A percentile compares a stretch with the other conserved stretches of the same genome.
These are phyloP conservation scores for Petaurus breviceps DNA, from an alignment of 2,113 vertebrate genomes.

Conservation along the genomic window DNA sequence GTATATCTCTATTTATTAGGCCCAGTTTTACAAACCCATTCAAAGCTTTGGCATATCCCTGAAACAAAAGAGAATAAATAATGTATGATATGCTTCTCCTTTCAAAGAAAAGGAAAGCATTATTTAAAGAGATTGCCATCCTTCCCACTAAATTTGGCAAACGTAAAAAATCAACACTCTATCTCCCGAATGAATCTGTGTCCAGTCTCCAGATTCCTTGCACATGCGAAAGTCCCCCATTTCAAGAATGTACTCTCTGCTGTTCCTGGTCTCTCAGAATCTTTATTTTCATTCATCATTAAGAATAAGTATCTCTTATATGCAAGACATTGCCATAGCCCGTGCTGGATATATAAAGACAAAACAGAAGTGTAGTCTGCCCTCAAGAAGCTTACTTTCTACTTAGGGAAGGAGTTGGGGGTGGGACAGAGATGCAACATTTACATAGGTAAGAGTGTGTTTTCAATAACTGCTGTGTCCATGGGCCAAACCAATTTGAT, in stretches of 20 bases:
- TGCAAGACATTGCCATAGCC: background rate
- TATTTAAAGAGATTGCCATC: background rate
- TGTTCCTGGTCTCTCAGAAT: background rate
- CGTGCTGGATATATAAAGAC: background rate
- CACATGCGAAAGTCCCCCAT: background rate
- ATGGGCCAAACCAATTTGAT: background rate
- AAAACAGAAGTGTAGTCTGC: background rate
- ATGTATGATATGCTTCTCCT: background rate
- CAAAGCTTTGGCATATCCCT: slow-evolving; percentile 93
- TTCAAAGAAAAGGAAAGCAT: slow-evolving; percentile 32
- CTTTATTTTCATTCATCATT: background rate
- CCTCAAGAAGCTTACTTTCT: background rate
- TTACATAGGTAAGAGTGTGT: background rate
- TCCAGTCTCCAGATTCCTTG: background rate
- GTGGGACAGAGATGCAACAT: background rate
- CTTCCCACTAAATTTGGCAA: slow-evolving; percentile 1
- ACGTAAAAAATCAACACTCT: background rate
- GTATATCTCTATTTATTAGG: slow-evolving; percentile 90
- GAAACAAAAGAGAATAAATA: slow-evolving; percentile 55
- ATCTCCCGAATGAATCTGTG: background rate
- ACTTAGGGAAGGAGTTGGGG: background rate
- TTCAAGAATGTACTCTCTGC: background rate
- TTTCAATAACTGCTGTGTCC: background rate
- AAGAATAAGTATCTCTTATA: background rate
- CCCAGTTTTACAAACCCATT: slow-evolving; percentile 92